A percentile compares a stretch with the other conserved stretches of the same genome.
Conservation (phyloP, 2,113 vertebrate species). For the Pelecanoides urinatrix region DNA sequence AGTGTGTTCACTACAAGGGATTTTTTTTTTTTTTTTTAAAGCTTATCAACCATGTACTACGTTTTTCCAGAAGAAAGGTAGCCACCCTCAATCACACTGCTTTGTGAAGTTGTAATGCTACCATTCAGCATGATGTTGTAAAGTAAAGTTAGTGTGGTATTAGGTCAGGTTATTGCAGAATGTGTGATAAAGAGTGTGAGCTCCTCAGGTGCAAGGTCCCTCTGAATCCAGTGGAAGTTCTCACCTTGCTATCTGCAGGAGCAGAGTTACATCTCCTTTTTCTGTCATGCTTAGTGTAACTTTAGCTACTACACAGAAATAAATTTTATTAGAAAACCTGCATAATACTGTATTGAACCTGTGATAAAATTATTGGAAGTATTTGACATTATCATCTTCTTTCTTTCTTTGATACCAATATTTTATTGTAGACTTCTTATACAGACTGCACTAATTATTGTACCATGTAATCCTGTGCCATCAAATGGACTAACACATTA, state of each 20-base stretch:
- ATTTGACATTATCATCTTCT: not conserved
- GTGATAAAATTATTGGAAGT: not conserved
- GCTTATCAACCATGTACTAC: not conserved
- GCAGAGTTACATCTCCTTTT: not conserved
- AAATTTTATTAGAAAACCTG: not conserved
- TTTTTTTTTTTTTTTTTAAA: not conserved
- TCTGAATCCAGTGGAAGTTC: not conserved
- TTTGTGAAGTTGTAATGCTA: not conserved
- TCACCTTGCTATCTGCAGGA: not conserved
- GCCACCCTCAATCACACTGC: not conserved
- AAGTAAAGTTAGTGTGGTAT: not conserved
- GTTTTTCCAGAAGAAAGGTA: not conserved
- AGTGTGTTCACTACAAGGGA: not conserved
- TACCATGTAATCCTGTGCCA: conserved; percentile 1
- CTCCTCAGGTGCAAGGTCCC: not conserved
- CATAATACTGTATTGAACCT: not conserved
- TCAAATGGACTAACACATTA: conserved; percentile 43
- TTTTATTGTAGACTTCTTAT: not conserved
- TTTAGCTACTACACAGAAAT: not conserved
- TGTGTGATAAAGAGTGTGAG: not conserved
- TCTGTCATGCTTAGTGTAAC: not conserved
- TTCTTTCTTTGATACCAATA: not conserved
- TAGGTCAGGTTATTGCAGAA: not conserved
- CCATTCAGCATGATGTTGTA: not conserved
- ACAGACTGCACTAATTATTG: conserved; percentile 20